These are phyloP conservation scores for Scomber colias DNA, from an alignment of 2,113 vertebrate genomes.

Conservation along the genomic window DNA sequence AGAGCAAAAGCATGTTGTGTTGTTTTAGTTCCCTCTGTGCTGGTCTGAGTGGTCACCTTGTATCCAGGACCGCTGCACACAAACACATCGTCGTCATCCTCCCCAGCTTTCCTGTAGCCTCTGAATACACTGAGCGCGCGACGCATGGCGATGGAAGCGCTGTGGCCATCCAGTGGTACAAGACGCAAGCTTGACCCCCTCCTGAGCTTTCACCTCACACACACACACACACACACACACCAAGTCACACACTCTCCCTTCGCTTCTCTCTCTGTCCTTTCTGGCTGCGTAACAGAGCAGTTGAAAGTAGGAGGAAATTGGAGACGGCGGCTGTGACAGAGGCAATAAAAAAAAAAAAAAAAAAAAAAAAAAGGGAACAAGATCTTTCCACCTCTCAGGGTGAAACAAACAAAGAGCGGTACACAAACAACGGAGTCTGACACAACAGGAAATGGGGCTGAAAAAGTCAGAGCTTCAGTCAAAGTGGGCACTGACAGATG, in stretches of 20 bases:
- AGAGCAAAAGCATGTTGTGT: background rate
- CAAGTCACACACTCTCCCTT: too few relatives aligned
- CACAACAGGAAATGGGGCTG: constrained; percentile 69
- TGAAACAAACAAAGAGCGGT: background rate
- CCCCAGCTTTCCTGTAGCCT: constrained; percentile 67
- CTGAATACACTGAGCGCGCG: constrained; percentile 64
- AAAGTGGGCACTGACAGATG: background rate
- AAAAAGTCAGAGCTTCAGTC: constrained; percentile 44
- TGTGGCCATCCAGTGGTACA: background rate
- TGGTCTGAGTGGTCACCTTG: constrained; percentile 66
- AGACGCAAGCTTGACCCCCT: constrained; percentile 3
- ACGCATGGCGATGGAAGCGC: constrained; percentile 67
- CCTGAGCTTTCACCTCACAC: constrained; percentile 1
- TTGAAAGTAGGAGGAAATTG: constrained; percentile 36
- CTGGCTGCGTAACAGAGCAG: background rate
- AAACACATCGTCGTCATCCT: constrained; percentile 79
- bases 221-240: background rate
- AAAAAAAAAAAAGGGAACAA: constrained; percentile 24
- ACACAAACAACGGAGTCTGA: constrained; percentile 28
- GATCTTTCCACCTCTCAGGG: constrained; percentile 34
- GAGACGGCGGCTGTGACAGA: constrained; percentile 12
- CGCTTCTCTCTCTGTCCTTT: background rate
- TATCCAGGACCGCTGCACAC: constrained; percentile 40
- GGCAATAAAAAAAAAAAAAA: constrained; percentile 8
- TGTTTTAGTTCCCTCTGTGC: background rate